phyloP scores from a whole-genome alignment of 1,140 invertebrate species.

The Microplitis demolitor region DNA sequence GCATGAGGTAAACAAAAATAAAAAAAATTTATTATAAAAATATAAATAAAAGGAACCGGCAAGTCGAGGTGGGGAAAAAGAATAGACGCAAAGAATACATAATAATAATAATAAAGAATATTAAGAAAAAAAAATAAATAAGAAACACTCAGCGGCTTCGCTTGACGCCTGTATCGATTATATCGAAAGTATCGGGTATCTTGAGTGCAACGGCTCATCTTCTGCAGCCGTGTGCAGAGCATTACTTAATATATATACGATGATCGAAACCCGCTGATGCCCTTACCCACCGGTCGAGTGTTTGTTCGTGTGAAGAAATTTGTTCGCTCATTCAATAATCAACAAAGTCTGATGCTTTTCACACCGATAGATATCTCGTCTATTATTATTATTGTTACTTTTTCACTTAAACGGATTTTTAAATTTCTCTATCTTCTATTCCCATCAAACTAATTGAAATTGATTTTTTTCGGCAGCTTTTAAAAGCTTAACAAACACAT shows the following conservation, averaged over 20 bases:
- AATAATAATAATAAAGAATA: not conserved
- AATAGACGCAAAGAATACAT: not conserved
- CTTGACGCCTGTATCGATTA: conserved; percentile 28
- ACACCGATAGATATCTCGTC: not conserved
- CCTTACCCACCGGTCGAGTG: not conserved
- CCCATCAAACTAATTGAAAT: not conserved
- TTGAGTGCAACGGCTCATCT: conserved; percentile 24
- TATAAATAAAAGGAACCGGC: not conserved
- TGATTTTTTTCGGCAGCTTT: no score
- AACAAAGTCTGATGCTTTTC: not conserved
- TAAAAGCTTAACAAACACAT: no score
- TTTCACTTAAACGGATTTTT: not conserved
- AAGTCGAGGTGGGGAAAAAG: not conserved
- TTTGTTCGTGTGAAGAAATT: conserved; percentile 23
- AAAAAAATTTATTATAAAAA: not conserved
- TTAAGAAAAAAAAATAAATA: not conserved
- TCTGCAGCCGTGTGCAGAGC: conserved; percentile 17
- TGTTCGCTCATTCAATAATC: not conserved
- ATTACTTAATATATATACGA: not conserved
- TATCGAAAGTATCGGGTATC: conserved; percentile 26
- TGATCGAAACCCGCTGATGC: no score
- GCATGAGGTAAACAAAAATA: conserved; percentile 19
- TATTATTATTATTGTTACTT: not conserved
- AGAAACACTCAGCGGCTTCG: conserved; percentile 6
- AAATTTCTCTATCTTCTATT: no score